phyloP scores from a whole-genome alignment of 2,888 invertebrate species.

The Dugesia japonica region DNA sequence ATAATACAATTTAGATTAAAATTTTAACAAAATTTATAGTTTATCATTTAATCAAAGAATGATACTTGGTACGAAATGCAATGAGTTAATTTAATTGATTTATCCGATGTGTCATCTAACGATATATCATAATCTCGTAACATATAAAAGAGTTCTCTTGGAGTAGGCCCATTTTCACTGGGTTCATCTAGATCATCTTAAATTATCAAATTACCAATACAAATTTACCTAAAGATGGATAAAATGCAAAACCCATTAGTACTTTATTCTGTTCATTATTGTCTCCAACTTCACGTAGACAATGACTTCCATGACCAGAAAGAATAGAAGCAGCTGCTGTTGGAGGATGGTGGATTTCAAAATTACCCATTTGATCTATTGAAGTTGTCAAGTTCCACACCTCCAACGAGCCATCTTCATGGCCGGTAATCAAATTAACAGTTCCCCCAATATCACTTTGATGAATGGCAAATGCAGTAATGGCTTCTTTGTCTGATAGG shows the following conservation, averaged over 20 bases:
- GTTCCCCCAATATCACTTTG: slow-evolving; percentile 77
- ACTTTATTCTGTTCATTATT: not conserved
- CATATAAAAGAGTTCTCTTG: slow-evolving; percentile 72
- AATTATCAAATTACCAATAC: not conserved
- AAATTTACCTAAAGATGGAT: not conserved
- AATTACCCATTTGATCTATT: slow-evolving; percentile 55
- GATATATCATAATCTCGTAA: slow-evolving; percentile 70
- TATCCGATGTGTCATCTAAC: not conserved
- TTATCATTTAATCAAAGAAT: too few species aligned
- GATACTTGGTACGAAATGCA: not conserved
- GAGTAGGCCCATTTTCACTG: slow-evolving; percentile 64
- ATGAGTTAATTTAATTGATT: not conserved
- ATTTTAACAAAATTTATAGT: too few species aligned
- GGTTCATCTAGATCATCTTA: not conserved
- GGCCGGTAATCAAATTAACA: slow-evolving; percentile 41
- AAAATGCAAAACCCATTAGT: not conserved
- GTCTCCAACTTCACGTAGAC: not conserved
- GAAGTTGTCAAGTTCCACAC: slow-evolving; percentile 98
- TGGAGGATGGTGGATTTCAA: not conserved
- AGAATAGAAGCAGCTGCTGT: not conserved
- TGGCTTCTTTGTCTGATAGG: slow-evolving; percentile 65
- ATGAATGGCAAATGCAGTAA: slow-evolving; percentile 85
- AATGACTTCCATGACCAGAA: not conserved
- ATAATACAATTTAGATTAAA: too few species aligned
- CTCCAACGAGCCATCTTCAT: slow-evolving; percentile 46